Percentiles rank a stretch among this genome's conserved stretches.
These are phyloP conservation scores for Polyodon spathula DNA, from an alignment of 2,113 vertebrate species.

Conservation along the genomic window DNA sequence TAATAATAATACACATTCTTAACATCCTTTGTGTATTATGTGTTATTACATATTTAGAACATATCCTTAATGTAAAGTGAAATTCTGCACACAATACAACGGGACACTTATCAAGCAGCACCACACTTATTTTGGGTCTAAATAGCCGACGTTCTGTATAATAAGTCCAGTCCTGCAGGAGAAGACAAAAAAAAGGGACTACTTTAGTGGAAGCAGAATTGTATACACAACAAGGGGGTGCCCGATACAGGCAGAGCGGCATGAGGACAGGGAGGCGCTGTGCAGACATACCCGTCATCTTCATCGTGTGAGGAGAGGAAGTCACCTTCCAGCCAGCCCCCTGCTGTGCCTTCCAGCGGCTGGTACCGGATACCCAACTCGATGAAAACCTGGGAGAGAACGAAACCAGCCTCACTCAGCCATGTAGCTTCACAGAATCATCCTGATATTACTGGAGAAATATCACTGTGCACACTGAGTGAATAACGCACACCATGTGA, in stretches of 20 bases:
- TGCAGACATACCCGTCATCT: constrained; percentile 40
- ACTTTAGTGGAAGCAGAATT: not conserved
- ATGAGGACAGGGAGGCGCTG: not conserved
- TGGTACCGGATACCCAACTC: constrained; percentile 80
- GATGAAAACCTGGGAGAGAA: constrained; percentile 65
- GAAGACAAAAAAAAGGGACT: constrained; percentile 14
- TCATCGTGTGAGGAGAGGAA: constrained; percentile 51
- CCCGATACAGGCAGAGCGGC: not conserved
- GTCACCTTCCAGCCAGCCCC: constrained; percentile 68
- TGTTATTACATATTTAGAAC: too few relatives aligned
- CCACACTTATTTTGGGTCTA: constrained; percentile 63
- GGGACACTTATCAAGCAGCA: too few relatives aligned
- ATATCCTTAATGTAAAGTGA: too few relatives aligned
- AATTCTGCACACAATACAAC: too few relatives aligned
- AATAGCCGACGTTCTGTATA: constrained; percentile 66
- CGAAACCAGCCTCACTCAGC: not conserved
- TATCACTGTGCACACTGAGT: too few relatives aligned
- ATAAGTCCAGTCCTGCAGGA: constrained; percentile 56
- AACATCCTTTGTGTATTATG: too few relatives aligned
- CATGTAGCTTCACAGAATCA: not conserved
- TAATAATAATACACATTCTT: too few relatives aligned
- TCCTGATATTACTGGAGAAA: too few relatives aligned
- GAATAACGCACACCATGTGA: too few relatives aligned
- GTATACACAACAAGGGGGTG: not conserved
- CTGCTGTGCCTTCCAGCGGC: constrained; percentile 69